A percentile compares a stretch with the other conserved stretches of the same genome.
Conservation (phyloP, 2,888 invertebrate species). For the Metacarcinus magister region DNA sequence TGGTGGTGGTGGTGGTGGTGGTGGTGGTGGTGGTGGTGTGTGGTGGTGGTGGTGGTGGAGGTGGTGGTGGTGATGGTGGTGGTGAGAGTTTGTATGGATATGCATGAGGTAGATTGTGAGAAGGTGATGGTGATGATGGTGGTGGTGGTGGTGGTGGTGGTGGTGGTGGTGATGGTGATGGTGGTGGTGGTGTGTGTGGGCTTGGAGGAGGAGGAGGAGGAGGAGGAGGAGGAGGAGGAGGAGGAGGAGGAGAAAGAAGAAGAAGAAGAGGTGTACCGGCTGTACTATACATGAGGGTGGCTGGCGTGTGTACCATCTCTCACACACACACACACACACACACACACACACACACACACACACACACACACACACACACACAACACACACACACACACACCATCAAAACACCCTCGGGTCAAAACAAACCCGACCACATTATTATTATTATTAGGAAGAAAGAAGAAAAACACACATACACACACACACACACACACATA, state of each 20-base stretch:
- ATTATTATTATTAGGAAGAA: no score
- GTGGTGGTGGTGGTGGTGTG: no score
- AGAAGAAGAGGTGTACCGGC: not conserved
- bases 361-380: no score
- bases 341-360: no score
- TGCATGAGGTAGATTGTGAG: not conserved
- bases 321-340: slow-evolving; percentile 1
- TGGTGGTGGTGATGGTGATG: not conserved
- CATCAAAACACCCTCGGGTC: no score
- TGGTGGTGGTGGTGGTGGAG: not conserved
- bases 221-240: not conserved
- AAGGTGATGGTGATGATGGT: not conserved
- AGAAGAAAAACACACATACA: no score
- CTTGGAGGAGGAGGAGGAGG: not conserved
- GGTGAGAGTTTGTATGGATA: not conserved
- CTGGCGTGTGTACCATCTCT: not conserved
- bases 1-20: no score
- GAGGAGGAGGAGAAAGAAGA: not conserved
- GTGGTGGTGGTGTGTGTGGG: not conserved
- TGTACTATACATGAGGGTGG: not conserved
- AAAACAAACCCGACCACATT: no score
- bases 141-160: not conserved
- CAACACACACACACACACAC: no score
- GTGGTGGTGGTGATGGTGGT: not conserved
- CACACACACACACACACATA: no score